Evolutionary conservation across 2,113 vertebrate species (phyloP).

Genomic region (Megaceryle maxima): DNA sequence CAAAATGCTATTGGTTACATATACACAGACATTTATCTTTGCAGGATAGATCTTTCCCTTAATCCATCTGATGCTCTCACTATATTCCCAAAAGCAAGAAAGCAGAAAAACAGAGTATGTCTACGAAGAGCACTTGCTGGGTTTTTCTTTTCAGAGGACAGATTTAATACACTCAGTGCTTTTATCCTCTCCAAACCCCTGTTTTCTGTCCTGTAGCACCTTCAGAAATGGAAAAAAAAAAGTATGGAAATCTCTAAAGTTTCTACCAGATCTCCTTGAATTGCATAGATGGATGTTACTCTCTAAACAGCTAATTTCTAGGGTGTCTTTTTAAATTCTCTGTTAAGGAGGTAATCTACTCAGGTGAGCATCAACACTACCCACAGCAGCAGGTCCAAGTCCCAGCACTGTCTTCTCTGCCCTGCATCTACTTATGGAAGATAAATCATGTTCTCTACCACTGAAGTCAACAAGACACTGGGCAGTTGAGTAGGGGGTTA

Average conservation of each 20-base stretch:
- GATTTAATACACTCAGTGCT: not conserved
- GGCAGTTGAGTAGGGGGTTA: not conserved
- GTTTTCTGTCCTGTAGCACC: constrained; percentile 11
- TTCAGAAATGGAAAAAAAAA: not conserved
- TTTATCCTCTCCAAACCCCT: constrained; percentile 13
- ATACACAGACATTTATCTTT: not conserved
- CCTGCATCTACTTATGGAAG: not conserved
- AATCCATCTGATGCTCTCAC: not conserved
- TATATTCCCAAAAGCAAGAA: not conserved
- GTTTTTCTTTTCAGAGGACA: not conserved
- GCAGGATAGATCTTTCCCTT: not conserved
- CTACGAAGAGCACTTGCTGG: not conserved
- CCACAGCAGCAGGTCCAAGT: not conserved
- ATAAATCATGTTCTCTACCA: not conserved
- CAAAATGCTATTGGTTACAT: not conserved
- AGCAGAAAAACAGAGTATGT: not conserved
- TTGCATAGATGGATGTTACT: not conserved
- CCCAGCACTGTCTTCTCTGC: not conserved
- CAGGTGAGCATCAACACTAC: not conserved
- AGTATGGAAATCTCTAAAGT: not conserved
- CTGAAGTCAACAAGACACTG: not conserved
- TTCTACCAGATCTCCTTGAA: constrained; percentile 2
- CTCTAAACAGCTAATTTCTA: constrained; percentile 31
- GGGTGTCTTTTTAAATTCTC: not conserved
- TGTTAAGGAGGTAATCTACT: not conserved